Base-by-base conservation (phyloP, 2,797 vertebrate species). In the Acanthurus lineatus region DNA sequence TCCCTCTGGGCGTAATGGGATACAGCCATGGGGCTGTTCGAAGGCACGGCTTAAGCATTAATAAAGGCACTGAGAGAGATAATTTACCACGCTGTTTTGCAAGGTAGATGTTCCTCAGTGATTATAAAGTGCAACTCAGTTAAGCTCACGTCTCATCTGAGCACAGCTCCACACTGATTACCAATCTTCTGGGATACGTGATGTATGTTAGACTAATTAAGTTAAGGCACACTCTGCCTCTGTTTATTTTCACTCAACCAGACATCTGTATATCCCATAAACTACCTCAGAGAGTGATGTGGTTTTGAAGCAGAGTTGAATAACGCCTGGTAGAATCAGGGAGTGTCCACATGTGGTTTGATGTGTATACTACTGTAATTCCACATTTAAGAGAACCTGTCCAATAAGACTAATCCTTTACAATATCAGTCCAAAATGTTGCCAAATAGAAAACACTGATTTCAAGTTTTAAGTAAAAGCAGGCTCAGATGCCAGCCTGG, bases 211-310 rank as follows among this genome's bases (percentile, higher is more conserved):
- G 45, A 64, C 88, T 88, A 77, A 90, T 83, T 86, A 20, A 0
- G 61, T 90, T 73, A 84, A 69, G 64, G 61, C 85, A 12, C 79
- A 63, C 81, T 87, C 69, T 58, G 88, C 74, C 82, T 89, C 81
- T 87, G 89, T 92, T 93, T 90, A 90, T 88, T 94, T 92, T 88
- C 86, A 82, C 78, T 77, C 53, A 51, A 53, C 35, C 81, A 77
- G 75, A 84, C 91, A 84, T 92, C 91, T 93, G 91, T 74, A 80
- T 88, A 90, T 88, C 82, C 81, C 84, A 88, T 89, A 52, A 88
- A 82, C 82, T 81, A 76, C 81, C 78, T 91, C 90, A 81, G 77
- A 90, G 82, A 77, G 82, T 85, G 81, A 59, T 86, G 89, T 42
- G 89, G 89, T 92, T 92, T 68, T 84, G 81, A 79, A 57, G 79